phyloP scores from a whole-genome alignment of 1,140 invertebrate species.

The Drosophila virilis region DNA sequence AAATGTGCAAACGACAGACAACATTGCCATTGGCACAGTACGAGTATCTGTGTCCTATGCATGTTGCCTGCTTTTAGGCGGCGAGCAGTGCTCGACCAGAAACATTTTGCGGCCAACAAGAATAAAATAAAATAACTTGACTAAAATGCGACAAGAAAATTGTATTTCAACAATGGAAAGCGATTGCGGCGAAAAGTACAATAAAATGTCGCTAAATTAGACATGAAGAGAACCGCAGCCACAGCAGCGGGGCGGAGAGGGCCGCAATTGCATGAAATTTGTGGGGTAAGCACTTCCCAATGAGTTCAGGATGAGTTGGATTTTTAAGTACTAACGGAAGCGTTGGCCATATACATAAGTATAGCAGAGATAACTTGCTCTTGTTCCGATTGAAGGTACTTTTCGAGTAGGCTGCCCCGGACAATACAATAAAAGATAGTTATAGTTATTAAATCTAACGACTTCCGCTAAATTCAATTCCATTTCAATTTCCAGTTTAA shows the following conservation, averaged over 20 bases:
- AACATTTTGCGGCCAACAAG: constrained; percentile 75
- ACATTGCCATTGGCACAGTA: constrained; percentile 41
- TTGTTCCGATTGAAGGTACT: constrained; percentile 1
- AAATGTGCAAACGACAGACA: constrained; percentile 76
- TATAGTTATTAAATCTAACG: too few species aligned
- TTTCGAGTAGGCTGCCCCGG: background rate
- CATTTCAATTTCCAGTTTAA: too few species aligned
- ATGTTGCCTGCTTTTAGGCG: constrained; percentile 69
- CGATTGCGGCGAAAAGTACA: constrained; percentile 80
- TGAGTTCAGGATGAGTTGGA: constrained; percentile 7
- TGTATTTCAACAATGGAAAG: constrained; percentile 80
- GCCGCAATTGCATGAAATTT: constrained; percentile 24
- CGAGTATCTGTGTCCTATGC: constrained; percentile 1
- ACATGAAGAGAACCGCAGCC: constrained; percentile 75
- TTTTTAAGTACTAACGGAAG: background rate
- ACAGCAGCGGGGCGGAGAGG: constrained; percentile 4
- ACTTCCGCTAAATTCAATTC: too few species aligned
- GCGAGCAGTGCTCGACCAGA: constrained; percentile 45
- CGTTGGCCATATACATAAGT: background rate
- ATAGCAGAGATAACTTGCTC: background rate
- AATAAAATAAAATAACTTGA: constrained; percentile 74
- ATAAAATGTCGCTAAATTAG: constrained; percentile 83
- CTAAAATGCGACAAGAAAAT: constrained; percentile 80
- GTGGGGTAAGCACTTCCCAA: constrained; percentile 18
- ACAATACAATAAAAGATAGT: too few species aligned